These are phyloP conservation scores for Scytalopus superciliaris DNA, from an alignment of 2,113 vertebrate genomes.

Conservation along the genomic window DNA sequence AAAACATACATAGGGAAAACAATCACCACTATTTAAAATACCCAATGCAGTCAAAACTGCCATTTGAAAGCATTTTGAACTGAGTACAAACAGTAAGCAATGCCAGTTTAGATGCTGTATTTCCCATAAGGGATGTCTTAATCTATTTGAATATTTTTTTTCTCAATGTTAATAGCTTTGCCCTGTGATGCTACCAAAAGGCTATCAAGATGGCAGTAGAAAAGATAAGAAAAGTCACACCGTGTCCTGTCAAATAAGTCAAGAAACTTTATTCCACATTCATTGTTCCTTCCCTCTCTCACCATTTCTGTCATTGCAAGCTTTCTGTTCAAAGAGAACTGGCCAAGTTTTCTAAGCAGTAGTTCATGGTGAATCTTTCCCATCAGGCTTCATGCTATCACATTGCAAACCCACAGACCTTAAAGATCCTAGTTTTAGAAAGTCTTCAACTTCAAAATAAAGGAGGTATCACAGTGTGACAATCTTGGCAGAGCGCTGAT, in stretches of 20 bases:
- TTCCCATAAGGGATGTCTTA: background rate
- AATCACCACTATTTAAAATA: background rate
- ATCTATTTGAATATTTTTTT: background rate
- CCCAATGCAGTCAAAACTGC: background rate
- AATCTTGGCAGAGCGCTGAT: slow-evolving; percentile 27
- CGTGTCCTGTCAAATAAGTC: background rate
- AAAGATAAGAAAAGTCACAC: background rate
- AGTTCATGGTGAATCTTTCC: background rate
- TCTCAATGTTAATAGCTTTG: background rate
- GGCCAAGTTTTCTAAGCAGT: background rate
- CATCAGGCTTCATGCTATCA: background rate
- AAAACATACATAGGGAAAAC: background rate
- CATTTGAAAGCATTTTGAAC: background rate
- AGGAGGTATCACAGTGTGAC: slow-evolving; percentile 12
- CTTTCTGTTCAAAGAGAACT: background rate
- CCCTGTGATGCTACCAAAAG: background rate
- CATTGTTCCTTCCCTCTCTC: background rate
- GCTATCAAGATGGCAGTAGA: background rate
- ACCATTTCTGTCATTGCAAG: background rate
- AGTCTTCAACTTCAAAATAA: slow-evolving; percentile 27
- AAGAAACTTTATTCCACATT: background rate
- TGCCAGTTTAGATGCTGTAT: background rate
- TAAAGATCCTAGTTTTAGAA: background rate
- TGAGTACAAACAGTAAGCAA: background rate
- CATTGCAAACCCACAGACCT: background rate